phyloP scores from a whole-genome alignment of 2,888 invertebrate species.

The Andrena marginata region DNA sequence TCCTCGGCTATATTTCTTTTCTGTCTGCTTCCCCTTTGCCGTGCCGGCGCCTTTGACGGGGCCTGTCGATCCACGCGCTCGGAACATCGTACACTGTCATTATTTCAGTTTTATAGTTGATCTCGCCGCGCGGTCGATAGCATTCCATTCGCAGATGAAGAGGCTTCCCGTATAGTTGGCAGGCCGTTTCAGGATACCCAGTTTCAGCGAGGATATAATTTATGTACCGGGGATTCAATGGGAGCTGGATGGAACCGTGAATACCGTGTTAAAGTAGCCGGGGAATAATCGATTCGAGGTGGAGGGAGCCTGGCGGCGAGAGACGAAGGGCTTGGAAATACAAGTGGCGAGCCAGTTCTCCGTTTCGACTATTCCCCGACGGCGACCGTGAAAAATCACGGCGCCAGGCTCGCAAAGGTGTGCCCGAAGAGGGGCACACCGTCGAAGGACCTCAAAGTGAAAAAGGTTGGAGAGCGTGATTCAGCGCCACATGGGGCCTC shows the following conservation, averaged over 20 bases:
- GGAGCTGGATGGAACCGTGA: slow-evolving; percentile 17
- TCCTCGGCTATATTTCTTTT: slow-evolving; percentile 12
- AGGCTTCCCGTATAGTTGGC: background rate
- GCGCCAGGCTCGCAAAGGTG: slow-evolving; percentile 75
- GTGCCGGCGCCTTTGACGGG: slow-evolving; percentile 1
- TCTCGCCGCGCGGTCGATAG: no score
- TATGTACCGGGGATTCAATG: slow-evolving; percentile 29
- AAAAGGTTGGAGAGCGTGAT: slow-evolving; percentile 70
- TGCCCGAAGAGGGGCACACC: slow-evolving; percentile 31
- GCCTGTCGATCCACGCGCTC: slow-evolving; percentile 3
- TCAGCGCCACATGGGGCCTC: slow-evolving; percentile 70
- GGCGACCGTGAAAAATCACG: slow-evolving; percentile 78
- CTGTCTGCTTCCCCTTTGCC: slow-evolving; percentile 17
- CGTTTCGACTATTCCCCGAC: slow-evolving; percentile 68
- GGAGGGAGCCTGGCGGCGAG: background rate
- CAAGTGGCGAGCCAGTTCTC: slow-evolving; percentile 54
- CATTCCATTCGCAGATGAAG: background rate
- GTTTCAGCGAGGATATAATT: slow-evolving; percentile 17
- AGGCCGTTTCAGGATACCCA: background rate
- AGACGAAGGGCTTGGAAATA: slow-evolving; percentile 40
- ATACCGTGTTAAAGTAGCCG: slow-evolving; percentile 30
- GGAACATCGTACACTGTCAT: slow-evolving; percentile 3
- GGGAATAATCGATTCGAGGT: slow-evolving; percentile 35
- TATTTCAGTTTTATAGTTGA: background rate
- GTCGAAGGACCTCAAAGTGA: slow-evolving; percentile 64